Base-by-base conservation (phyloP, 2,113 vertebrate genomes). In the Dinomys branickii region DNA sequence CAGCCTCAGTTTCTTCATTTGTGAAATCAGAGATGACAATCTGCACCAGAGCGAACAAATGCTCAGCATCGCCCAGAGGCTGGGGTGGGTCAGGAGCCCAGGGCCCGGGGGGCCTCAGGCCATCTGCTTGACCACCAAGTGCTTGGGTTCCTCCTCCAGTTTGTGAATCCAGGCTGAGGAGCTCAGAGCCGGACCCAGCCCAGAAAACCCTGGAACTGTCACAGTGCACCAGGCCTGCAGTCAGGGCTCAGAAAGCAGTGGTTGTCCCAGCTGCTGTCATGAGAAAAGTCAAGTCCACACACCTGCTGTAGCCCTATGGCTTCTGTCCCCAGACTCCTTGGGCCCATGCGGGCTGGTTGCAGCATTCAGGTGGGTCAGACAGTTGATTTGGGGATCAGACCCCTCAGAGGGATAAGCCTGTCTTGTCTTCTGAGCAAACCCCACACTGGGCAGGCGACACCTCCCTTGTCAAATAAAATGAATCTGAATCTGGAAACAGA, bases 391-490 rank as follows among this genome's bases (percentile, higher is more conserved):
- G 71, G 71, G 11, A 26, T 41, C 22, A 10, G 56, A 5, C 11
- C 35, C 12, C n/a, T 63, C 9, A 16, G 38, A 22, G 7, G 1
- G 6, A 28, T 2, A 41, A 26, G 10, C 41, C 16, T 5, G 38
- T 65, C 52, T 88, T 12, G 3, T 44, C 44, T 65, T 41, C 50
- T 9, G 5, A 44, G 71, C 44, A 61, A 83, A 75, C 41, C 47
- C 1, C 0, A 83, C 78, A 54, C 8, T 0, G 0, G 2, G 47
- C 28, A 65, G 67, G 61, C 0, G 2, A 91, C 59, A 1, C 28
- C 22, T 71, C 20, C 61, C 44, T 58, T 20, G 50, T 87, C 91
- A 35, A 58, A 58, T 38, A 65, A 88, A 91, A 93, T n/a, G n/a
- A n/a, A n/a, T n/a, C 9, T 24, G 97, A 38, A 38, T 86, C 82